Percentiles rank a stretch among this genome's conserved stretches.
Evolutionary conservation across 2,113 vertebrate genomes (phyloP).

Genomic region (Myotis davidii): DNA sequence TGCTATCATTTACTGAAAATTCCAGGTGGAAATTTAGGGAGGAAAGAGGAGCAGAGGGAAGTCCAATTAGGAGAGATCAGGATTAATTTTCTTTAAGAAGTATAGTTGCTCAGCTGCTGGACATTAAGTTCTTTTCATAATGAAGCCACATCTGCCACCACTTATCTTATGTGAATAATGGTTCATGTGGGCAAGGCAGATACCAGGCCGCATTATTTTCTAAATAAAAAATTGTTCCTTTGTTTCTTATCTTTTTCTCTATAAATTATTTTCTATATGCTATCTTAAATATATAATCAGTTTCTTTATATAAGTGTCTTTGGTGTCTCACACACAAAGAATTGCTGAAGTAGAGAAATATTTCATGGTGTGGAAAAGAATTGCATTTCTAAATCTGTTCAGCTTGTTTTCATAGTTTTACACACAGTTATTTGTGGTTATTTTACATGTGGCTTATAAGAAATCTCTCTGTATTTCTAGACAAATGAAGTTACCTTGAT

Average conservation of each 20-base stretch:
- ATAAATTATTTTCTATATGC: constrained; percentile 42
- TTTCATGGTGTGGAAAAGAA: neutral
- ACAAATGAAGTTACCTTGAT: neutral
- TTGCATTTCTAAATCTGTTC: constrained; percentile 21
- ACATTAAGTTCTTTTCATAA: constrained; percentile 4
- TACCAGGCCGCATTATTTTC: constrained; percentile 54
- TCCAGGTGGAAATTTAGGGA: constrained; percentile 63
- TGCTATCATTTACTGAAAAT: constrained; percentile 39
- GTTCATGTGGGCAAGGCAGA: neutral
- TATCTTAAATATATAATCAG: neutral
- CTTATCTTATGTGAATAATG: constrained; percentile 26
- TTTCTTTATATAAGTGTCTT: constrained; percentile 32
- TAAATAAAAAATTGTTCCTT: constrained; percentile 42
- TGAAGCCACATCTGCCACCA: neutral
- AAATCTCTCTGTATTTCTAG: constrained; percentile 32
- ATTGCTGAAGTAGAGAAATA: constrained; percentile 27
- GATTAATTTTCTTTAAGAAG: constrained; percentile 37
- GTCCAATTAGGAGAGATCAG: constrained; percentile 29
- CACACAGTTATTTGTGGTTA: constrained; percentile 26
- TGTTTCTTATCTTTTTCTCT: constrained; percentile 55
- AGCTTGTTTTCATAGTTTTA: constrained; percentile 12
- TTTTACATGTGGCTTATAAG: neutral
- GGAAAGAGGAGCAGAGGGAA: constrained; percentile 35
- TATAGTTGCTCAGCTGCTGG: neutral
- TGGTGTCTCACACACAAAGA: neutral